A percentile compares a stretch with the other conserved stretches of the same genome.
These are phyloP conservation scores for Astropecten irregularis DNA, from an alignment of 53 echinoderm and acorn worm genomes.

Conservation along the genomic window DNA sequence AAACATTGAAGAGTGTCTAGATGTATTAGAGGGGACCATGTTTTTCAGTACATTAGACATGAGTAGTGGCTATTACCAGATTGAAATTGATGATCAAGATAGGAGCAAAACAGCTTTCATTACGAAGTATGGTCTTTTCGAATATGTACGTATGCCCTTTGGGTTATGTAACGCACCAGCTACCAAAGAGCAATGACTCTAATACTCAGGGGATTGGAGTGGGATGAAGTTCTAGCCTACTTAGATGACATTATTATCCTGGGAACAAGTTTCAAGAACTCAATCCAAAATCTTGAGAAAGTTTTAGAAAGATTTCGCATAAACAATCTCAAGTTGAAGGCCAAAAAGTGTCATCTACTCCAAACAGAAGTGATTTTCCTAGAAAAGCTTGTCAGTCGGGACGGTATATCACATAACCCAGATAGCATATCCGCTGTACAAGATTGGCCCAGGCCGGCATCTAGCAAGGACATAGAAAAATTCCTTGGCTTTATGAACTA, in stretches of 20 bases:
- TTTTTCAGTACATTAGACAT: slow-evolving; percentile 63
- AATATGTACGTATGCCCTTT: slow-evolving; percentile 16
- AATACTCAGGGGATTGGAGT: slow-evolving; percentile 3
- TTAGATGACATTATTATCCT: slow-evolving; percentile 62
- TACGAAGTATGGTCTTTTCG: slow-evolving; percentile 12
- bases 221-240: slow-evolving; percentile 53
- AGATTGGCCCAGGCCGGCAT: background rate
- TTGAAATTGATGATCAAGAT: slow-evolving; percentile 43
- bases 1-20: slow-evolving; percentile 68
- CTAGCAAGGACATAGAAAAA: too few species aligned
- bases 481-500: background rate
- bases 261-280: slow-evolving; percentile 35
- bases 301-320: slow-evolving; percentile 30
- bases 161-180: slow-evolving; percentile 53
- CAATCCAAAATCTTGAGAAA: slow-evolving; percentile 25
- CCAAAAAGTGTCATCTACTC: slow-evolving; percentile 27
- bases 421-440: background rate
- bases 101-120: slow-evolving; percentile 61
- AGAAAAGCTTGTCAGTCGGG: background rate
- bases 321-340: slow-evolving; percentile 34
- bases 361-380: background rate
- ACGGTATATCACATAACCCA: background rate
- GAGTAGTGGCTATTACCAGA: slow-evolving; percentile 61
- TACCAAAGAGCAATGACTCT: background rate
- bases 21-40: slow-evolving; percentile 41